phyloP scores from a whole-genome alignment of 2,797 vertebrate genomes.

The Netta rufina region DNA sequence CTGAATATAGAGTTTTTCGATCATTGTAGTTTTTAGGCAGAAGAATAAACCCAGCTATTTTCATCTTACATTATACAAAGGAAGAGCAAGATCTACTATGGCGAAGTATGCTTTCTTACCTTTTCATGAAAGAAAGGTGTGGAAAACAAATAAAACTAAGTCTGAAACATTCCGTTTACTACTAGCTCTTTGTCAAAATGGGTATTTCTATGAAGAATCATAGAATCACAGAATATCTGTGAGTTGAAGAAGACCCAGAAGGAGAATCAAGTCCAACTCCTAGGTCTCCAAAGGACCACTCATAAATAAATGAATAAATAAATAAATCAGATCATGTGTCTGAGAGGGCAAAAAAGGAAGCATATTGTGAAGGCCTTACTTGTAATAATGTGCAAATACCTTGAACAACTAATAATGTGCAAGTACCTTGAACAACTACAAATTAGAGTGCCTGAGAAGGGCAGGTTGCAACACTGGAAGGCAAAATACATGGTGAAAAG shows the following conservation, averaged over 20 bases:
- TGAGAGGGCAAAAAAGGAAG: no score
- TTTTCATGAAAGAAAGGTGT: not conserved
- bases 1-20: not conserved
- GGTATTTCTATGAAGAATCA: not conserved
- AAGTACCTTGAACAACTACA: not conserved
- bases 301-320: no score
- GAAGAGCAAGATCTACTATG: not conserved
- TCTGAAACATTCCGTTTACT: not conserved
- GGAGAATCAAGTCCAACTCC: no score
- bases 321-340: no score
- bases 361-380: not conserved
- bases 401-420: not conserved
- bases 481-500: not conserved
- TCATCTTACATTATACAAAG: not conserved
- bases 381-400: not conserved
- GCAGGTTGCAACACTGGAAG: not conserved
- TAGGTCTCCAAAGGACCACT: no score
- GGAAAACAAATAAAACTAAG: not conserved
- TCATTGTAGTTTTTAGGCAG: not conserved
- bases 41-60: not conserved
- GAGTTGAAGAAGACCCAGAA: no score
- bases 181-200: not conserved
- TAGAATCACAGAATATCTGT: no score
- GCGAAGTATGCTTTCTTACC: not conserved
- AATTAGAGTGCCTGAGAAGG: not conserved